These are phyloP conservation scores for Oostethus manadensis DNA, from an alignment of 2,113 vertebrate species.

Conservation along the genomic window DNA sequence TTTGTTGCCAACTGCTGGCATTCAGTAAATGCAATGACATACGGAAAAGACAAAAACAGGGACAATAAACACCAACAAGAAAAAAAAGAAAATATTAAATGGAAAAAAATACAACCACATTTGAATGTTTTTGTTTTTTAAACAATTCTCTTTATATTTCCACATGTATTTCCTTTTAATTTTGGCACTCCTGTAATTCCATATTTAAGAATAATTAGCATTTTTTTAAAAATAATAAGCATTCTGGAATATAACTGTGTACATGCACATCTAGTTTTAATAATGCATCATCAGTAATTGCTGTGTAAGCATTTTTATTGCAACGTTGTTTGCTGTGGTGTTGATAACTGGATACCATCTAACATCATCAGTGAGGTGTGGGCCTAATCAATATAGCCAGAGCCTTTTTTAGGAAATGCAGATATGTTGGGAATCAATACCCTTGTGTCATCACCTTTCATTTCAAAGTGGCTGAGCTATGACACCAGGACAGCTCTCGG, in stretches of 20 bases:
- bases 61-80: too few relatives aligned
- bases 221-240: constrained; percentile 40
- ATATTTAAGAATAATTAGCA: constrained; percentile 26
- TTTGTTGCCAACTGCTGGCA: too few relatives aligned
- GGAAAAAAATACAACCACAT: too few relatives aligned
- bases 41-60: too few relatives aligned
- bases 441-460: constrained; percentile 56
- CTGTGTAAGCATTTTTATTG: constrained; percentile 32
- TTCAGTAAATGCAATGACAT: too few relatives aligned
- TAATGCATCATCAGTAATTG: constrained; percentile 49
- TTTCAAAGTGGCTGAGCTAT: constrained; percentile 46
- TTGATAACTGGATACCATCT: constrained; percentile 31
- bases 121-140: too few relatives aligned
- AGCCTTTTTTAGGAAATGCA: constrained; percentile 56
- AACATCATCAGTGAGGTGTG: constrained; percentile 36
- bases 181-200: too few relatives aligned
- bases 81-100: too few relatives aligned
- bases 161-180: too few relatives aligned
- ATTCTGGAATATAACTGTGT: constrained; percentile 20
- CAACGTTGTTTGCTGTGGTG: constrained; percentile 42
- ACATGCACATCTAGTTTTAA: constrained; percentile 53
- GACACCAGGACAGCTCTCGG: constrained; percentile 29
- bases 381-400: constrained; percentile 60
- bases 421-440: constrained; percentile 60
- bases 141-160: too few relatives aligned